These are phyloP conservation scores for Parazoanthus darwini DNA, from an alignment of 92 coral and sea anemone genomes.

Conservation along the genomic window DNA sequence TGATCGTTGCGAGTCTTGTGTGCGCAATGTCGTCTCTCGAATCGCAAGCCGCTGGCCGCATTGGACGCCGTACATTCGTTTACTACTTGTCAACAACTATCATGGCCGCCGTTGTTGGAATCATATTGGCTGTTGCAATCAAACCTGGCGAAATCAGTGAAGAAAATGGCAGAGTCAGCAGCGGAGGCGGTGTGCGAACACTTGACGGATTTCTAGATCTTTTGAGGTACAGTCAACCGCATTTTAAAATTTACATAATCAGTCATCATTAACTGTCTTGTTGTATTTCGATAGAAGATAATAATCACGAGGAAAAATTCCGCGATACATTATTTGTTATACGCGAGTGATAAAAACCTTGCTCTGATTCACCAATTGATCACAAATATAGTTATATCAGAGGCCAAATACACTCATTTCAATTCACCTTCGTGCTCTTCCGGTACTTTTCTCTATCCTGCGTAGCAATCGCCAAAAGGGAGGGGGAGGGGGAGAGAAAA, in stretches of 20 bases:
- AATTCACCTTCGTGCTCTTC: background rate
- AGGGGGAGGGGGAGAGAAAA: too few relatives aligned
- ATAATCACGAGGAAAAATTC: background rate
- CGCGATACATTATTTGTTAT: too few relatives aligned
- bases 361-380: too few relatives aligned
- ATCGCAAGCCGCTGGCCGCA: constrained; percentile 80
- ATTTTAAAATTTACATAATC: background rate
- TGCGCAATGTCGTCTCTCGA: constrained; percentile 84
- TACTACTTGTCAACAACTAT: constrained; percentile 81
- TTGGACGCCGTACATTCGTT: constrained; percentile 82
- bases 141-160: constrained; percentile 58
- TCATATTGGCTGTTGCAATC: constrained; percentile 69
- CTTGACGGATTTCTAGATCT: constrained; percentile 69
- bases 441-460: too few relatives aligned
- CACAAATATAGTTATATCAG: too few relatives aligned
- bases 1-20: constrained; percentile 84
- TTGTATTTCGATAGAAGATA: background rate
- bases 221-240: constrained; percentile 48
- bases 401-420: background rate
- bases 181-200: constrained; percentile 53
- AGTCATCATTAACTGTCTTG: too few relatives aligned
- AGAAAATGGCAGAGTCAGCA: constrained; percentile 40
- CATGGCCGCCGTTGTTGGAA: constrained; percentile 77
- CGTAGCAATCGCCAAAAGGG: too few relatives aligned
- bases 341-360: too few relatives aligned